Evolutionary conservation across 1,140 invertebrate species (phyloP).

Genomic region (Hyposmocoma kahamanoa): DNA sequence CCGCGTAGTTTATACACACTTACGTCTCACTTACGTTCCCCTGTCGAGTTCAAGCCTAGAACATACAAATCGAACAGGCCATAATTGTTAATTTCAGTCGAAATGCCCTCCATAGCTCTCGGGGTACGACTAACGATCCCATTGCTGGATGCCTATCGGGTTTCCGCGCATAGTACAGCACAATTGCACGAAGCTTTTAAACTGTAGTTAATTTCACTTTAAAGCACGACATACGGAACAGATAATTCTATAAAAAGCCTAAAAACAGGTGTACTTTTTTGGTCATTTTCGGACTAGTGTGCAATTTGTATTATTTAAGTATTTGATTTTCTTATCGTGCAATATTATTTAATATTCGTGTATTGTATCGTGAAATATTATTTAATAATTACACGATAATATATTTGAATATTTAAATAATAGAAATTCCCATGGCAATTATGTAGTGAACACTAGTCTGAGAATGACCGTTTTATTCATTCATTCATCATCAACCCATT

Average conservation of each 20-base stretch:
- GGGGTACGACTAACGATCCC: slow-evolving; percentile 64
- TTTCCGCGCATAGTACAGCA: slow-evolving; percentile 39
- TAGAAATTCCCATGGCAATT: too few relatives aligned
- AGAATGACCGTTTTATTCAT: too few relatives aligned
- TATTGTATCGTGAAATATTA: too few relatives aligned
- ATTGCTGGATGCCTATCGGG: slow-evolving; percentile 67
- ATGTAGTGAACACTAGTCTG: too few relatives aligned
- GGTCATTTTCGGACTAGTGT: neutral
- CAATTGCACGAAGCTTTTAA: slow-evolving; percentile 18
- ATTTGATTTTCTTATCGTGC: neutral
- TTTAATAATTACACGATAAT: too few relatives aligned
- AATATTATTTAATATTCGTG: neutral
- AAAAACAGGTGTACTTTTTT: neutral
- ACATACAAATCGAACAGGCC: slow-evolving; percentile 61
- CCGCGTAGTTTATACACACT: too few relatives aligned
- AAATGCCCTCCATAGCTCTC: slow-evolving; percentile 65
- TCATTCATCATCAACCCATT: too few relatives aligned
- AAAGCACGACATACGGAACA: neutral
- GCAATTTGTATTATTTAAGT: neutral
- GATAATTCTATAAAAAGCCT: neutral
- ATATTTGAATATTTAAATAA: too few relatives aligned
- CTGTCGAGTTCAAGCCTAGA: too few relatives aligned
- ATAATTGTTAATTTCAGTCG: slow-evolving; percentile 71
- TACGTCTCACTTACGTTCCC: too few relatives aligned
- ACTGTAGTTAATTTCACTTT: slow-evolving; percentile 13